phyloP scores from a whole-genome alignment of 1,140 invertebrate genomes.

The Triops cancriformis region DNA sequence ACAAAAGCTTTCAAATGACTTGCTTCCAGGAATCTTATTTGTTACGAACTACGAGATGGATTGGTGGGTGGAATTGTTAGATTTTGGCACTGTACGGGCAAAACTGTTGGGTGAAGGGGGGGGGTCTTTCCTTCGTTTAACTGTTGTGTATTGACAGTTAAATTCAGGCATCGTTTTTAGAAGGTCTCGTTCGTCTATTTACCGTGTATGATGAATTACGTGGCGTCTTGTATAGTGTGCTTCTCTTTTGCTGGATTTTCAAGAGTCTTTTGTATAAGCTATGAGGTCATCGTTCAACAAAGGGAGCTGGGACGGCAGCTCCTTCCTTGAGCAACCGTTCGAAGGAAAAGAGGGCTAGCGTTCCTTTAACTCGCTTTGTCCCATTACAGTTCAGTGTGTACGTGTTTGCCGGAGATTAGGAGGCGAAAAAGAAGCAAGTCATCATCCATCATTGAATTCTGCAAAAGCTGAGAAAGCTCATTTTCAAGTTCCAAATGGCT shows the following conservation, averaged over 20 bases:
- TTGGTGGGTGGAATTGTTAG: not conserved
- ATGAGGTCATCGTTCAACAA: constrained; percentile 13
- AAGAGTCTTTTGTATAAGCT: constrained; percentile 11
- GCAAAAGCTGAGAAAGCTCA: constrained; percentile 9
- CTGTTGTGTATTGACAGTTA: constrained; percentile 1
- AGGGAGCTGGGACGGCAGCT: not conserved
- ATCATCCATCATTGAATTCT: constrained; percentile 14
- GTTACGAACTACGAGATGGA: not conserved
- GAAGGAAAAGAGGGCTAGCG: not conserved
- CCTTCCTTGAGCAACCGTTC: not conserved
- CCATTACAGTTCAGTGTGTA: not conserved
- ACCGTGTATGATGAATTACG: constrained; percentile 1
- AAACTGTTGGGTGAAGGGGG: not conserved
- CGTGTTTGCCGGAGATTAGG: constrained; percentile 12
- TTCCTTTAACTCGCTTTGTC: constrained; percentile 7
- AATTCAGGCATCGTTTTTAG: not conserved
- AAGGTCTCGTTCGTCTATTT: not conserved
- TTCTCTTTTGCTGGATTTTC: not conserved
- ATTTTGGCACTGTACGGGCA: not conserved
- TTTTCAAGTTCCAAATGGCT: constrained; percentile 1
- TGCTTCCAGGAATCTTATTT: not conserved
- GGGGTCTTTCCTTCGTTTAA: not conserved
- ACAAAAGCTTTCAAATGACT: not conserved
- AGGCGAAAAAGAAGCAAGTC: constrained; percentile 10
- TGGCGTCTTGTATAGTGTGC: not conserved